Conservation (phyloP, 2,797 vertebrate species). For the Oryzias sinensis region DNA sequence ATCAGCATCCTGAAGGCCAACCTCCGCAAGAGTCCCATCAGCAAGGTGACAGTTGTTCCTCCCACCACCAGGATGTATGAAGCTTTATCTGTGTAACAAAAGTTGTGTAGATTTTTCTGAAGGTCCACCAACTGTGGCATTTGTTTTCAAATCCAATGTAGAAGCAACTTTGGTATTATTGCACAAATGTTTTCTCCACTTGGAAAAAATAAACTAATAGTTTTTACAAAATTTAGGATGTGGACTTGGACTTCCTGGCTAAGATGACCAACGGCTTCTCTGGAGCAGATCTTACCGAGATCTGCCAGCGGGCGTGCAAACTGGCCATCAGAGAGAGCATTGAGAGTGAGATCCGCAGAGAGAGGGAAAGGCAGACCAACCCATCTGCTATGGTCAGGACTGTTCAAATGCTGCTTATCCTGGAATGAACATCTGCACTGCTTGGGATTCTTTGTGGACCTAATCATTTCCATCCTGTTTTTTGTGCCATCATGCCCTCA, state of each 20-base stretch:
- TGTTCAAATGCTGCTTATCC: neutral
- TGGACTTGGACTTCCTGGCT: conserved; percentile 94
- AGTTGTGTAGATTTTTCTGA: no score
- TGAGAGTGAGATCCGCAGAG: conserved; percentile 94
- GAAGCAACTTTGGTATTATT: no score
- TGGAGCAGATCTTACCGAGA: conserved; percentile 95
- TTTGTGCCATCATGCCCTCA: neutral
- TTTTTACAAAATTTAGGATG: conserved; percentile 78
- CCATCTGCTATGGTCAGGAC: conserved; percentile 93
- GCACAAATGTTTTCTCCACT: no score
- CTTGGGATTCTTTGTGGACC: conserved; percentile 35
- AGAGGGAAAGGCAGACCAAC: conserved; percentile 95
- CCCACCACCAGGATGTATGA: neutral
- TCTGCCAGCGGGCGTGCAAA: conserved; percentile 97
- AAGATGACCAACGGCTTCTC: conserved; percentile 99
- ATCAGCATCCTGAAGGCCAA: conserved; percentile 97
- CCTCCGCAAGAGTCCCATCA: conserved; percentile 94
- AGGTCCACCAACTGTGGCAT: no score
- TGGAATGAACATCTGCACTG: neutral
- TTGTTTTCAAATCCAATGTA: no score
- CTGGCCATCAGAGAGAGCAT: conserved; percentile 97
- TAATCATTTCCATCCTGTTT: no score
- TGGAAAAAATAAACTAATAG: neutral
- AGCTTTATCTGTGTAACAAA: no score
- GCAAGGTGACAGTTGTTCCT: conserved; percentile 78